These are phyloP conservation scores for Beroe forskalii DNA, from an alignment of 37 sponge, comb jelly and placozoan genomes.

Conservation along the genomic window DNA sequence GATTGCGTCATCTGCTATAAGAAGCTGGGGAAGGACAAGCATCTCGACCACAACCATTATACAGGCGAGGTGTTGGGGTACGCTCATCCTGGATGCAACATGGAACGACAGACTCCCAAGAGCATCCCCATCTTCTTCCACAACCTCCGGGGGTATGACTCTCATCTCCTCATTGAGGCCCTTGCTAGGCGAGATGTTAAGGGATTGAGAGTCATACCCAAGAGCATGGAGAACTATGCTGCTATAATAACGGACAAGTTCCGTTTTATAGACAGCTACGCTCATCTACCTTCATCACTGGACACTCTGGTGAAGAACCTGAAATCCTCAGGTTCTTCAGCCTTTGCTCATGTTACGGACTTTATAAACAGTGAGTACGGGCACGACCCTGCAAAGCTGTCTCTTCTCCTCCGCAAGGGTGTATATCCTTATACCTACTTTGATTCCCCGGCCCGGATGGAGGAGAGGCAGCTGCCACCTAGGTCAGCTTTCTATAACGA, in stretches of 20 bases:
- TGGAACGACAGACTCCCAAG: not conserved
- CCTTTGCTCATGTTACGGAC: not conserved
- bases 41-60: slow-evolving; percentile 15
- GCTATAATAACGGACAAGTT: not conserved
- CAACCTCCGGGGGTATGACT: slow-evolving; percentile 46
- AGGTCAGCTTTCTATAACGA: not conserved
- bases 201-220: not conserved
- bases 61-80: not conserved
- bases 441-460: not conserved
- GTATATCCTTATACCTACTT: slow-evolving; percentile 54
- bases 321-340: not conserved
- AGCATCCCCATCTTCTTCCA: slow-evolving; percentile 28
- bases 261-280: slow-evolving; percentile 7
- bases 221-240: not conserved
- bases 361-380: not conserved
- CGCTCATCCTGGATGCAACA: slow-evolving; percentile 5
- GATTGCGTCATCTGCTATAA: not conserved
- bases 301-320: not conserved
- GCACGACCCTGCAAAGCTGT: not conserved
- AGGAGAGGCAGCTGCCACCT: not conserved
- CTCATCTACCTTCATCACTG: not conserved
- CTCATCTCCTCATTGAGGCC: not conserved
- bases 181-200: not conserved
- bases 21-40: not conserved
- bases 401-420: slow-evolving; percentile 24